Evolutionary conservation across 2,797 vertebrate species (phyloP), one percentile per base, ranked within the genome.

Genomic region (Channallabes apus): DNA sequence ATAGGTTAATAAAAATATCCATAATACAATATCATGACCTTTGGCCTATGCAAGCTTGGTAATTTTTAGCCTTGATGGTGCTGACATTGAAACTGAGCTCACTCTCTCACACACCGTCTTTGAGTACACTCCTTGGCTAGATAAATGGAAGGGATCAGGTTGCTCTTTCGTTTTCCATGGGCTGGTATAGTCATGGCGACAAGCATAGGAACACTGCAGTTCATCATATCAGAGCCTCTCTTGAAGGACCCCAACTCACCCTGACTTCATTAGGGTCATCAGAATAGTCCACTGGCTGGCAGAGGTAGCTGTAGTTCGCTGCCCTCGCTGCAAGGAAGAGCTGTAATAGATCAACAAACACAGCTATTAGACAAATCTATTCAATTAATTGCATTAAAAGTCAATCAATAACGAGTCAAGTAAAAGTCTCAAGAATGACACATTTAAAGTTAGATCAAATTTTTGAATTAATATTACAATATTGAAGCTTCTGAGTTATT

Each of bases 211-310:
- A 76, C 56, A 17, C 54, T 65, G 59, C 41, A 68, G 82, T 81
- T 84, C 68, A 87, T 59, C 27, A 61, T 38, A 58, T 79, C 46
- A 73, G 79, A 35, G 76, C 62, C 68, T 18, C 62, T 29, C 67
- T 29, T 35, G 22, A 77, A 56, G 58, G 41, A 68, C 77, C 83
- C 92, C 38, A 41, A 95, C 98, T 97, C 93, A 99, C 98, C 94
- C 98, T 96, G 93, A 99, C 97, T 98, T 99, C 98, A 93, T 99
- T 97, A 90, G 96, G 96, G 79, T 99, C 96, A n/a, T 99, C 95
- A 84, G 98, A 97, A 90, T 99, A 99, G 94, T 97, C 96, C 92
- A 99, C 98, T 14, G 92, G 93, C 91, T 99, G 98, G 92, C 98
- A 99, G 89, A 99, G 95, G 92, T 99, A 99, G 91, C 98, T 99